Evolutionary conservation across 2,797 vertebrate species (phyloP).

Genomic region (Phalanger gymnotis): DNA sequence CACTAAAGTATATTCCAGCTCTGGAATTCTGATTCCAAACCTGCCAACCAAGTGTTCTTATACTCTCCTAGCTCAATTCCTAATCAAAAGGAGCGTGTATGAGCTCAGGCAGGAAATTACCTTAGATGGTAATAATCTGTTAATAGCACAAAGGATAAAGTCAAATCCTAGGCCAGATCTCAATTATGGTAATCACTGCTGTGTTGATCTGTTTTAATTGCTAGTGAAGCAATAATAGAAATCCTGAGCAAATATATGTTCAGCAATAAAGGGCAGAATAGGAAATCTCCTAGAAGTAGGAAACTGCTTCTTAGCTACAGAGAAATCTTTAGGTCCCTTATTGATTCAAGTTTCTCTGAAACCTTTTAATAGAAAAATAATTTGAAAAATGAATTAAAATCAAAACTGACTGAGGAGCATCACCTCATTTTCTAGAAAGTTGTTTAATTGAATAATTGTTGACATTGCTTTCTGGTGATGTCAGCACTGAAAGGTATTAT

Average conservation of each 20-base stretch:
- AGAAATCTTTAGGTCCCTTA: not conserved
- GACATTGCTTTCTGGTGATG: not conserved
- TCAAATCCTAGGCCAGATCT: slow-evolving; percentile 16
- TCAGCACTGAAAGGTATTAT: not conserved
- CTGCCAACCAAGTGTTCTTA: not conserved
- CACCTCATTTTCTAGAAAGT: not conserved
- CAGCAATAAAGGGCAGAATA: not conserved
- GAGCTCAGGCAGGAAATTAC: not conserved
- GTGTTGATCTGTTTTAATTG: slow-evolving; percentile 25
- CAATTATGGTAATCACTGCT: slow-evolving; percentile 7
- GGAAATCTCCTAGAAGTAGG: not conserved
- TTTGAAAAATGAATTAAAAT: not conserved
- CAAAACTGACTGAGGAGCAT: not conserved
- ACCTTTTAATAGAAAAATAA: not conserved
- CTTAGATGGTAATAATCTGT: not conserved
- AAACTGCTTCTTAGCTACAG: not conserved
- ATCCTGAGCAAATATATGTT: not conserved
- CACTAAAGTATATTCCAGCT: not conserved
- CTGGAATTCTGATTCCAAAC: not conserved
- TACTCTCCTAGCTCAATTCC: not conserved
- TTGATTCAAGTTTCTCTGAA: not conserved
- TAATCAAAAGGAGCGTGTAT: not conserved
- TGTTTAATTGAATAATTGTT: slow-evolving; percentile 10
- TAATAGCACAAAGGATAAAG: not conserved
- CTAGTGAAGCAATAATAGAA: not conserved